Evolutionary conservation across 2,113 vertebrate species (phyloP), one percentile per base, ranked within the genome.

Genomic region (Vanacampus margaritifer): DNA sequence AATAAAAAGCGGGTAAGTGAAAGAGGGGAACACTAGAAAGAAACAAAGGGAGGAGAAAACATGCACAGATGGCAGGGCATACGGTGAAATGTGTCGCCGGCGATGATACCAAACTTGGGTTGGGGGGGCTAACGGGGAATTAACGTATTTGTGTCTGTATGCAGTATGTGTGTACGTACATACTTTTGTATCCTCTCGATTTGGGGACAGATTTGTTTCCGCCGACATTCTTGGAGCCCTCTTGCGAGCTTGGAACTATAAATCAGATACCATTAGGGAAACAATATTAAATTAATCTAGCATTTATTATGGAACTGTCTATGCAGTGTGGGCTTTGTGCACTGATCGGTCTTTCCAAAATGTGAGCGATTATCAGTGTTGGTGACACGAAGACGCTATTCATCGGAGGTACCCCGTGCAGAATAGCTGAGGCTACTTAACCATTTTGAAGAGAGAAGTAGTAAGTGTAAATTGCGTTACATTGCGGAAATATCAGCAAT

Each of bases 1-100:
- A 73, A 71, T 26, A 68, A 51, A 64, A 64, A 76, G 46, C 64
- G 75, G 67, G 51, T 58, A 63, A 68, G 69, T 10, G 56, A 58
- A 50, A 1, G 13, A 57, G 19, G 71, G 64, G 37, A 71, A 68
- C 60, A 60, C 68, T 66, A 65, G 72, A 72, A 79, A 64, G 64
- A 74, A 81, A 85, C 78, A 86, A 80, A 84, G 79, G 65, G 71
- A 73, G 65, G 63, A 74, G 78, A 76, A 70, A 74, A 69, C 36
- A 36, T 68, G 63, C 76, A 79, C 84, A 89, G 84, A 85, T 89
- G 86, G 87, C 4, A 5, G 66, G 68, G 69, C 87, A 88, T 84
- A 87, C 79, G 85, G 73, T 70, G 67, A 76, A 77, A 83, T 72
- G 82, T 84, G 85, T 75, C 41, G 65, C 41, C 68, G 67, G 75